These are phyloP conservation scores for Gymnothorax reevesii DNA, from an alignment of 2,797 vertebrate species.

Conservation along the genomic window DNA sequence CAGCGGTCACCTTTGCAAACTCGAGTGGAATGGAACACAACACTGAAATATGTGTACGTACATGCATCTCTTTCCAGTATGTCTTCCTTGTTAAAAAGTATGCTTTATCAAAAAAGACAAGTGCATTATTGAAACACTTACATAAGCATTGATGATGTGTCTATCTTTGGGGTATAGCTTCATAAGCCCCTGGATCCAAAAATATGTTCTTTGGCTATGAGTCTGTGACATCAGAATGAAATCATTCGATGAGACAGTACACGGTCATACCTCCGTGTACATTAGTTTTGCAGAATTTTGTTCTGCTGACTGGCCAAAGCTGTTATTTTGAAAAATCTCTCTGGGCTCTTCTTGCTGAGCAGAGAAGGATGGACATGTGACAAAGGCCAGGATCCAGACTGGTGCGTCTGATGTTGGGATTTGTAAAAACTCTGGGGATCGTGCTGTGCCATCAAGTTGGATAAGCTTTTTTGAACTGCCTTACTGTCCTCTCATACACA, in stretches of 20 bases:
- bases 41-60: conserved; percentile 44
- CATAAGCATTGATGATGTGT: conserved; percentile 33
- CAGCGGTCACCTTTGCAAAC: background rate
- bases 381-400: no score
- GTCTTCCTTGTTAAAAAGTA: conserved; percentile 44
- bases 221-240: conserved; percentile 86
- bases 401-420: no score
- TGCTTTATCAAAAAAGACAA: conserved; percentile 45
- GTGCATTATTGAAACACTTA: conserved; percentile 14
- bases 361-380: no score
- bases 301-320: conserved; percentile 44
- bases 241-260: conserved; percentile 78
- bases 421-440: no score
- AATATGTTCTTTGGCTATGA: conserved; percentile 95
- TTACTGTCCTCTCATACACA: conserved; percentile 44
- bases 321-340: background rate
- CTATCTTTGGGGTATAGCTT: conserved; percentile 56
- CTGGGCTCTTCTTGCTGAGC: no score
- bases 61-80: conserved; percentile 33
- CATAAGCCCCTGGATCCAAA: conserved; percentile 74
- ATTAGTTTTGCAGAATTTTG: conserved; percentile 60
- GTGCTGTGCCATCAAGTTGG: no score
- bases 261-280: conserved; percentile 62
- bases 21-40: background rate
- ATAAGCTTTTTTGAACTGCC: conserved; percentile 25